Evolutionary conservation across 2,113 vertebrate genomes (phyloP).

Genomic region (Marcusenius ussheri): DNA sequence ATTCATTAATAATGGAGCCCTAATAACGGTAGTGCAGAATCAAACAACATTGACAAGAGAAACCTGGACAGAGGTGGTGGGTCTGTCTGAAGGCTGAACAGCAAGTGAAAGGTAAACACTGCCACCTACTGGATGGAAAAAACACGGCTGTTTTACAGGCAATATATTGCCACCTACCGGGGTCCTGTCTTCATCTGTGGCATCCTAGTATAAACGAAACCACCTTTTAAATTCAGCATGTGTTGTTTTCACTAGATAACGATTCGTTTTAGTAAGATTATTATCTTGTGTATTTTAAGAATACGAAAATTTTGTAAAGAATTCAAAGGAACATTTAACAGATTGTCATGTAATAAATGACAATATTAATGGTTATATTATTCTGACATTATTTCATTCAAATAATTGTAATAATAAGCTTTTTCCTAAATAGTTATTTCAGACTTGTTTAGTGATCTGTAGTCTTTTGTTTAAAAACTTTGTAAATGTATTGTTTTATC

Average conservation of each 20-base stretch:
- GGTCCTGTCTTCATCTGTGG: not conserved
- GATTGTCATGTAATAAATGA: not conserved
- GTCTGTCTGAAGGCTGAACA: not conserved
- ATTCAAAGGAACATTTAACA: not conserved
- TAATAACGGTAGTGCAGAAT: not conserved
- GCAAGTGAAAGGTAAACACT: not conserved
- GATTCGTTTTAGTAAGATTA: not conserved
- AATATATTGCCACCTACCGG: not conserved
- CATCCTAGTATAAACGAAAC: not conserved
- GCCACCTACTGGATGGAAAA: not conserved
- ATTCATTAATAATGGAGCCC: not conserved
- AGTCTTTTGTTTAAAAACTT: not conserved
- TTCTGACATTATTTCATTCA: not conserved
- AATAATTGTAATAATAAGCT: not conserved
- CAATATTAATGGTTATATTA: not conserved
- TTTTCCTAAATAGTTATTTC: not conserved
- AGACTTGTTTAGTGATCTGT: not conserved
- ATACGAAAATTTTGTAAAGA: not conserved
- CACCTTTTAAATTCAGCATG: not conserved
- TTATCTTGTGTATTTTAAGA: not conserved
- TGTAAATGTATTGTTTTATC: not conserved
- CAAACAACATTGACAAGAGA: not conserved
- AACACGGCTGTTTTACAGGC: not conserved
- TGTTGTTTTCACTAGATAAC: not conserved
- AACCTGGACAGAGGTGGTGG: not conserved